Evolutionary conservation across 2,113 vertebrate species (phyloP), one percentile per base, ranked within the genome.

Genomic region (human): DNA sequence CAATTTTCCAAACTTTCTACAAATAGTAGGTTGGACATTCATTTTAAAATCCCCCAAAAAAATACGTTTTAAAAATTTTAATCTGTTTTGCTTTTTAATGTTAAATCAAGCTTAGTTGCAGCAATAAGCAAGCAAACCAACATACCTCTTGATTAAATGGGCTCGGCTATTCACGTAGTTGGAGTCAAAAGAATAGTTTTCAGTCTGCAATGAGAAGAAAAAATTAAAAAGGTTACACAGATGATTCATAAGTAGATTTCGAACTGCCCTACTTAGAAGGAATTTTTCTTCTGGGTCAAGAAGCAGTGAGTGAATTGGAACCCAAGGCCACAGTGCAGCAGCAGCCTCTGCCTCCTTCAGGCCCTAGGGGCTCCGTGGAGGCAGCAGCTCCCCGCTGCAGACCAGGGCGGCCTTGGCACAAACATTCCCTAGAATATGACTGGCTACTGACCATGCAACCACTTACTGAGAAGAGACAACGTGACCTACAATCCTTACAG

Each of bases 111-210:
- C 43, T 97, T 97, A 97, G 57, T 78, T 95, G 52, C 95, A 94
- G 97, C 96, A 84, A 93, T 75, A 90, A 96, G 79, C 1, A 97
- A 95, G 92, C 6, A 73, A 98, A 96, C 57, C 90, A 97, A 99
- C 99, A 52, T 99, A 99, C 99, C 99, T 99, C 99, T 99, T 99
- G 99, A 99, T 99, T 98, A 99, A 99, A 99, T 99, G 99, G 97
- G 99, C 99, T 99, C 99, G 99, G 99, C 99, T 99, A 98, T 99
- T 99, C 98, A 99, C 99, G 82, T 99, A 99, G 99, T 99, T 99
- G 99, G 99, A 99, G 98, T 99, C 99, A 95, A 99, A 99, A 98
- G 99, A 99, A 98, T 99, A 99, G 98, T 99, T 99, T 99, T 99
- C 99, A 87, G 99, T 99, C 99, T 99, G 99, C 89, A 99, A 99